These are phyloP conservation scores for Alces alces DNA, from an alignment of 2,113 vertebrate species.

Conservation along the genomic window DNA sequence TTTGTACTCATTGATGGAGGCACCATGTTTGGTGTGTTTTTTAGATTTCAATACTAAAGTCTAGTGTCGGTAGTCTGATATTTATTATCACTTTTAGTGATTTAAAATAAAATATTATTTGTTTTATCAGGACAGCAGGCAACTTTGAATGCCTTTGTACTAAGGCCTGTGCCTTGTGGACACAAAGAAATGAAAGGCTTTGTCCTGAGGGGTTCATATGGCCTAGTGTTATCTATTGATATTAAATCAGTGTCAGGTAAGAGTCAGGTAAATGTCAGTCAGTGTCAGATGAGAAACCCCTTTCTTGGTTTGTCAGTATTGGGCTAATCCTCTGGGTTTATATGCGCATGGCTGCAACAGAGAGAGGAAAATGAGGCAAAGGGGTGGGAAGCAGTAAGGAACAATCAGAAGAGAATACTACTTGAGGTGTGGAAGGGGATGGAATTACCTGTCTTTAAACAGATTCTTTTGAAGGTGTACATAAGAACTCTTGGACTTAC, in stretches of 20 bases:
- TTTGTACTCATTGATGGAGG: background rate
- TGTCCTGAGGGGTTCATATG: background rate
- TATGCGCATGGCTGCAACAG: background rate
- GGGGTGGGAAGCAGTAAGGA: background rate
- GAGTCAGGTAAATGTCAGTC: background rate
- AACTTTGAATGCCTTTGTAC: background rate
- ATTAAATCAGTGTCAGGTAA: background rate
- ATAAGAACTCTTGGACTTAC: background rate
- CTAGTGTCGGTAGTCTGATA: background rate
- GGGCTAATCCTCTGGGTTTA: background rate
- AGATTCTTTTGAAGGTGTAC: background rate
- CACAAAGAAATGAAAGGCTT: background rate
- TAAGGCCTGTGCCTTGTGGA: background rate
- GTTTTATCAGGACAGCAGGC: background rate
- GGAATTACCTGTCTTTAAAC: background rate
- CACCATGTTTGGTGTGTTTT: background rate
- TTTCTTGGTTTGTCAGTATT: background rate
- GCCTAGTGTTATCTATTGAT: background rate
- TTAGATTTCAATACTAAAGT: background rate
- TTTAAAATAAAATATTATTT: constrained; percentile 3
- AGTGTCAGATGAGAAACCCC: background rate
- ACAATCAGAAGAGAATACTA: background rate
- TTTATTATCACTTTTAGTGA: background rate
- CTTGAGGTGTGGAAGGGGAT: background rate
- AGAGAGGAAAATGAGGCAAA: background rate